A percentile compares a stretch with the other conserved stretches of the same genome.
Evolutionary conservation across 1,140 invertebrate genomes (phyloP).

Genomic region (Bactericera cockerelli): DNA sequence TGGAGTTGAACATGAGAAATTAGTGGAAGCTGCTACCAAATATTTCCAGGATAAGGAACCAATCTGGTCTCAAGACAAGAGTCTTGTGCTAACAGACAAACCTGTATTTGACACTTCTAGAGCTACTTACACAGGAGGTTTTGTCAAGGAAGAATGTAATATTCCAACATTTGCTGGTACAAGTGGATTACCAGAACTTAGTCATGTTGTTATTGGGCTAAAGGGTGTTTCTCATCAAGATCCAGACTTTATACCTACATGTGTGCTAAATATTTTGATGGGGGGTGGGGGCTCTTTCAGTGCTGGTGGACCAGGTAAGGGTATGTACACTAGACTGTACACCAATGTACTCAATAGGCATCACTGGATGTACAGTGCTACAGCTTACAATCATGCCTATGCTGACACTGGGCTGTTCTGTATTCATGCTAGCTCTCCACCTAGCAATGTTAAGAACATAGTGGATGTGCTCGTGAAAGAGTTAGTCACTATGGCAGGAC

Average conservation of each 20-base stretch:
- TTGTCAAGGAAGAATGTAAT: constrained; percentile 62
- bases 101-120: constrained; percentile 55
- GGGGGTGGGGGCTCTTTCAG: constrained; percentile 98
- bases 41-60: constrained; percentile 65
- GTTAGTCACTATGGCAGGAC: constrained; percentile 62
- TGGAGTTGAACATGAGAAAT: constrained; percentile 54
- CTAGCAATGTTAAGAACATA: constrained; percentile 66
- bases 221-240: constrained; percentile 84
- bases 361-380: constrained; percentile 97
- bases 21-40: constrained; percentile 37
- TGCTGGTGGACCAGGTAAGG: constrained; percentile 97
- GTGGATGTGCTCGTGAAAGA: constrained; percentile 76
- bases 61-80: constrained; percentile 56
- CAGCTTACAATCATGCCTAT: constrained; percentile 94
- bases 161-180: constrained; percentile 83
- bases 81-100: constrained; percentile 28
- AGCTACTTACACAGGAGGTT: constrained; percentile 82
- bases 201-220: constrained; percentile 84
- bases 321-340: constrained; percentile 97
- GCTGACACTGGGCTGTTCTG: constrained; percentile 90
- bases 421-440: constrained; percentile 85
- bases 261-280: constrained; percentile 97
- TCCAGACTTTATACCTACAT: constrained; percentile 85
- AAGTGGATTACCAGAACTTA: constrained; percentile 81
- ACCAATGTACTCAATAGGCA: constrained; percentile 94